Evolutionary conservation across 2,113 vertebrate species (phyloP), one percentile per base, ranked within the genome.

Genomic region (Archilochus colubris): DNA sequence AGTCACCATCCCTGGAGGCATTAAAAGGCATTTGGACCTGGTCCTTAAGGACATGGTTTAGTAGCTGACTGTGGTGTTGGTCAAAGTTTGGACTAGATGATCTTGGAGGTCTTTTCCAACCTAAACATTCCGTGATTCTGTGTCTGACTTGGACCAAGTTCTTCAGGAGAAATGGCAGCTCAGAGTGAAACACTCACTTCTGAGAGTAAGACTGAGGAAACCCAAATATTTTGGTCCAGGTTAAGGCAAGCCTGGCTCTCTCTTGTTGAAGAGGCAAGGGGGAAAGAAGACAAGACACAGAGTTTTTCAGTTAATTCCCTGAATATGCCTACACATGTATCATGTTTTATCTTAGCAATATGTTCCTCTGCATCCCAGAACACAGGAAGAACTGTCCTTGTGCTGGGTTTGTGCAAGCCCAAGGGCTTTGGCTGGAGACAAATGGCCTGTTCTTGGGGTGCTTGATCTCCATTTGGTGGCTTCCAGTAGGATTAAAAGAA

Each of bases 191-290:
- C 28, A 57, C 19, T 48, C 14, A 10, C 7, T 84, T 76, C 57
- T 84, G 54, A 75, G 31, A 73, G 28, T 19, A 27, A 58, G 51
- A 12, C 5, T 9, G 19, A 23, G 67, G 50, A 75, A 94, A 92
- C 68, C 6, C n/a, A 78, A 68, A 33, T 33, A 2, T 12, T 76
- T 68, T 58, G 6, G 68, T 61, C 53, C 12, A 2, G 0, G 0
- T 13, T 33, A 31, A 36, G 54, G 57, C 50, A 67, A 58, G 31
- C 22, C 27, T 89, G 53, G 2, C 14, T 67, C 27, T 54, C 23
- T 62, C 27, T 6, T 25, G 8, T 44, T 62, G 54, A 72, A 86
- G 63, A 87, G 48, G 20, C 8, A 19, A 68, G 7, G 33, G 44
- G 46, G 44, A 18, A 66, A 54, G 67, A 25, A 51, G 23, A 51